Percentiles rank a stretch among this genome's conserved stretches.
phyloP scores from a whole-genome alignment of 2,113 vertebrate genomes.

The Macaca nemestrina region DNA sequence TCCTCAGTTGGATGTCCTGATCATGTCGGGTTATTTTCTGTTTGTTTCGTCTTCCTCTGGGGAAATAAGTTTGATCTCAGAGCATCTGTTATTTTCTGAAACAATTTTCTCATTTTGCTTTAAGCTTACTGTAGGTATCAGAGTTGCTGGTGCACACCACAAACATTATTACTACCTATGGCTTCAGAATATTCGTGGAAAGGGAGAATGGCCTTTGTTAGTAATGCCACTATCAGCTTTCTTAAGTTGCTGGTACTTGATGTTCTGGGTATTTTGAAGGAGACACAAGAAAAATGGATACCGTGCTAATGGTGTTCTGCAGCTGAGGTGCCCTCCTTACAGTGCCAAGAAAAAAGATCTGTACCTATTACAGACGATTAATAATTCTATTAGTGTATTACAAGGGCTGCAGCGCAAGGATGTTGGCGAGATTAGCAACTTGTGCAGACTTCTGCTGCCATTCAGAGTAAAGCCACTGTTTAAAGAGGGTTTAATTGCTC shows the following conservation, averaged over 20 bases:
- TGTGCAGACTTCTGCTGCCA: background rate
- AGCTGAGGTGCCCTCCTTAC: background rate
- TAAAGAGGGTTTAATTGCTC: background rate
- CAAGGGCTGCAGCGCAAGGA: no score
- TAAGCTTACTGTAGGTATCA: background rate
- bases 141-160: background rate
- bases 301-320: background rate
- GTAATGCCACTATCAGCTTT: background rate
- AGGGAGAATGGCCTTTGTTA: background rate
- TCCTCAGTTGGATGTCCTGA: background rate
- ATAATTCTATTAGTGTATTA: background rate
- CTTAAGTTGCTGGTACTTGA: background rate
- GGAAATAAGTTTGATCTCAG: background rate
- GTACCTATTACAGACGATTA: background rate
- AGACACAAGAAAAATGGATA: background rate
- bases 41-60: background rate
- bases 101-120: background rate
- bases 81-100: conserved; percentile 33
- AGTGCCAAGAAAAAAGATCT: background rate
- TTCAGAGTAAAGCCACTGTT: background rate
- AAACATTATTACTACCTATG: background rate
- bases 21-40: background rate
- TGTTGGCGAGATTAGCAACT: background rate
- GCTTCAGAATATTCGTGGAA: background rate
- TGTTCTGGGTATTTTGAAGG: background rate